Conservation (phyloP, 2,888 invertebrate species). For the Parochlus steinenii region DNA sequence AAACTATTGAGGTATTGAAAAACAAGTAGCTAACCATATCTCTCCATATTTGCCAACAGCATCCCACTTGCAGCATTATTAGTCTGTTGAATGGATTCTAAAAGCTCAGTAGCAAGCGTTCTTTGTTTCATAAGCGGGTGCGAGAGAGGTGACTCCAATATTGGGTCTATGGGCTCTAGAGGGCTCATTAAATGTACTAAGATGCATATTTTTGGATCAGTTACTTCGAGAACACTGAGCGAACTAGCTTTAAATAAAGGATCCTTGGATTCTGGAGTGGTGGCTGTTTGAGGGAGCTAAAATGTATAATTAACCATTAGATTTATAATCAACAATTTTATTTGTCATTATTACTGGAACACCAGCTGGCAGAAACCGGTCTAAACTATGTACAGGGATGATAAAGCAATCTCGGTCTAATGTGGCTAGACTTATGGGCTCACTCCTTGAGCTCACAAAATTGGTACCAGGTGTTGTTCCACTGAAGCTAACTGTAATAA, state of each 20-base stretch:
- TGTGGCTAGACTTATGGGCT: constrained; percentile 63
- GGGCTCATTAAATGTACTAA: constrained; percentile 82
- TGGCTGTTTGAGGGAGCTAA: constrained; percentile 32
- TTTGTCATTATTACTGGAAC: constrained; percentile 46
- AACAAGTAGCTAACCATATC: constrained; percentile 40
- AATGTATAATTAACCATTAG: background rate
- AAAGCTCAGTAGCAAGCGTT: constrained; percentile 56
- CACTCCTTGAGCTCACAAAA: constrained; percentile 29
- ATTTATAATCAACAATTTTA: background rate
- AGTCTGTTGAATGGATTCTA: constrained; percentile 41
- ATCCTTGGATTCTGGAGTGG: constrained; percentile 7
- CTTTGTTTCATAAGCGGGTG: constrained; percentile 65
- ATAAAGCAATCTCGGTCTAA: constrained; percentile 84
- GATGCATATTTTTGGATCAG: constrained; percentile 78
- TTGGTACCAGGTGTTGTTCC: constrained; percentile 18
- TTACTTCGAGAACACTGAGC: constrained; percentile 62
- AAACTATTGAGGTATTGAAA: background rate
- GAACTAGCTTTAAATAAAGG: constrained; percentile 28
- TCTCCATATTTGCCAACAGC: constrained; percentile 79
- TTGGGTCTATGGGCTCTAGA: constrained; percentile 68
- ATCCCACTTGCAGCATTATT: constrained; percentile 66
- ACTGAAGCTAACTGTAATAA: constrained; percentile 25
- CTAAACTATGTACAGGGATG: constrained; percentile 76
- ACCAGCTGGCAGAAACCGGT: constrained; percentile 77
- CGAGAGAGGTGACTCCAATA: constrained; percentile 67